Base-by-base conservation (phyloP, 2,888 invertebrate species). In the Pristionchus maxplancki region DNA sequence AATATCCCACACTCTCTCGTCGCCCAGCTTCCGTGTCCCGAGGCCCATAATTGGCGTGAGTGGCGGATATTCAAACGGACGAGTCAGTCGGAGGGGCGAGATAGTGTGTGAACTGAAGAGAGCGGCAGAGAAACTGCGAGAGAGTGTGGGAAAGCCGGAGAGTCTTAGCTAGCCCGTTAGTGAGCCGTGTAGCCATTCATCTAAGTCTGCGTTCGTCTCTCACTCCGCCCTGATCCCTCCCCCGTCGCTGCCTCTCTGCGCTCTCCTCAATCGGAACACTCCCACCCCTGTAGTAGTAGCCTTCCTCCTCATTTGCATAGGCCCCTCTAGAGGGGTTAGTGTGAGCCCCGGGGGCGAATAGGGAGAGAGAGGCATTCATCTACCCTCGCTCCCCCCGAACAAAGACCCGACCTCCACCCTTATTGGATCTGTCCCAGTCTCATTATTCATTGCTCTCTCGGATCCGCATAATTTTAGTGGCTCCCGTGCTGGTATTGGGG, bases 271-370 rank as follows among this genome's bases (percentile, higher is more conserved):
- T 78, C 78, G 44, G 78, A 44, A 78, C 78, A 28, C 44, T 71
- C 37, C 37, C 71, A 37, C 37, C 1, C 24, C 37, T 5, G 6
- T 20, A 58, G 58, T 64, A 64, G 37, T 71, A 37, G 71, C 71
- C 37, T n/a, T n/a, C n/a, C n/a, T 15, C 71, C 71, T 78, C 78
- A 78, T 78, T 78, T 78, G 78, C 78, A 78, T 78, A 78, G 78
- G 71, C 78, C n/a, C n/a, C 78, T 40, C 78, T 40, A 40, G 44
- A 48, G 78, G 78, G 78, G 44, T 78, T 78, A 78, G 44, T 40
- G 37, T 24, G 74, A 31, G 58, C 58, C 58, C 44, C 24, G 78
- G 71, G 34, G 71, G 44, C 31, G 34, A 40, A 40, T 44, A 44
- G n/a, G 48, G 48, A 58, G n/a, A n/a, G 58, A 58, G 58, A 78